phyloP scores from a whole-genome alignment of 2,113 vertebrate genomes.

The Pardalotus punctatus region DNA sequence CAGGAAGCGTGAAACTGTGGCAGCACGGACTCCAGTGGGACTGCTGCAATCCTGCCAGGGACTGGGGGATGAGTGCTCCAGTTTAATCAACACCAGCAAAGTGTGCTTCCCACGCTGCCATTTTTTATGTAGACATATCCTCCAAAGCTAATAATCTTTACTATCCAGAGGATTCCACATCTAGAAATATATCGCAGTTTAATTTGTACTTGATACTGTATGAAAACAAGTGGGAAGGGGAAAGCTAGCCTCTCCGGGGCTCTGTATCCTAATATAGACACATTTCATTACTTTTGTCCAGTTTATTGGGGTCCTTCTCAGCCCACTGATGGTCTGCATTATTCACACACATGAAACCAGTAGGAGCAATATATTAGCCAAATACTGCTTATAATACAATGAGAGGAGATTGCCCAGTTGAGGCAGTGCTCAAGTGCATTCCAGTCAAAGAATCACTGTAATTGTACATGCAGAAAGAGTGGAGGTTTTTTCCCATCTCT shows the following conservation, averaged over 20 bases:
- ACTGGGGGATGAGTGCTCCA: background rate
- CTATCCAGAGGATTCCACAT: slow-evolving; percentile 10
- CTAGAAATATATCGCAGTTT: background rate
- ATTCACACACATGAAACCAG: background rate
- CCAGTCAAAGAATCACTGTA: background rate
- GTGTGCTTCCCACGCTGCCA: background rate
- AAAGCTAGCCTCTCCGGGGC: background rate
- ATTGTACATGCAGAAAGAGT: background rate
- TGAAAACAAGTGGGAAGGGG: background rate
- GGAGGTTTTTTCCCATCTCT: background rate
- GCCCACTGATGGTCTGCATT: background rate
- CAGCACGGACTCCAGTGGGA: background rate
- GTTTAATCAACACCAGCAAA: slow-evolving; percentile 3
- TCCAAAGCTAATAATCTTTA: slow-evolving; percentile 41
- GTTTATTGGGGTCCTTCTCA: background rate
- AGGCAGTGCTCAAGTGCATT: background rate
- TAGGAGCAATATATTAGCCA: background rate
- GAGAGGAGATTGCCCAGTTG: background rate
- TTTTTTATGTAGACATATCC: background rate
- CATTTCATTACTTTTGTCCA: slow-evolving; percentile 11
- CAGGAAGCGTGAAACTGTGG: background rate
- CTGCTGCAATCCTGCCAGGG: background rate
- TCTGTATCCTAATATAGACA: slow-evolving; percentile 1
- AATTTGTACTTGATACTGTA: background rate
- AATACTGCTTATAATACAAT: background rate